Percentiles rank a stretch among this genome's conserved stretches.
Conservation (phyloP, 2,113 vertebrate genomes). For the Etheostoma spectabile region DNA sequence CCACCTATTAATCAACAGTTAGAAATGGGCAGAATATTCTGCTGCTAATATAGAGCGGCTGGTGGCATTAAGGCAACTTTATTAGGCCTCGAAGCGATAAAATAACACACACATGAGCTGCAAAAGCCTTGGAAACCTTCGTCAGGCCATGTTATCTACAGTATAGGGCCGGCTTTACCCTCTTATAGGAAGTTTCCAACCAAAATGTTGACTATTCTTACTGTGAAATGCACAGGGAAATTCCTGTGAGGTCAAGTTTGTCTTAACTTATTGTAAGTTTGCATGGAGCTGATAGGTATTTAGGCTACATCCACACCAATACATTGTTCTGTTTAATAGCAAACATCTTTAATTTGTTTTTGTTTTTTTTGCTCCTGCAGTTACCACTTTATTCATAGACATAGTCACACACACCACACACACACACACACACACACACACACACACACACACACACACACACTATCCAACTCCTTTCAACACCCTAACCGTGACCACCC, state of each 20-base stretch:
- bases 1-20: background rate
- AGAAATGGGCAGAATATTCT: slow-evolving; percentile 22
- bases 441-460: too few species aligned
- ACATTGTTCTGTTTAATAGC: too few species aligned
- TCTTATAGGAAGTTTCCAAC: slow-evolving; percentile 3
- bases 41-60: slow-evolving; percentile 11
- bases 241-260: slow-evolving; percentile 32
- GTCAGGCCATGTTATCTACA: background rate
- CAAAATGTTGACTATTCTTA: slow-evolving; percentile 2
- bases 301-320: too few species aligned
- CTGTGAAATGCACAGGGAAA: slow-evolving; percentile 2
- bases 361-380: too few species aligned
- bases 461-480: too few species aligned
- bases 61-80: slow-evolving; percentile 24
- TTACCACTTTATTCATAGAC: too few species aligned
- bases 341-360: too few species aligned
- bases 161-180: too few species aligned
- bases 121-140: background rate
- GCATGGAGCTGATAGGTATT: slow-evolving; percentile 17
- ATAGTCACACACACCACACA: too few species aligned
- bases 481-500: too few species aligned
- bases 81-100: slow-evolving; percentile 22
- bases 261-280: slow-evolving; percentile 9
- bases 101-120: slow-evolving; percentile 28
- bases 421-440: too few species aligned